These are phyloP conservation scores for Rhynchonema sp. DNA, from an alignment of 2,888 invertebrate genomes.

Conservation along the genomic window DNA sequence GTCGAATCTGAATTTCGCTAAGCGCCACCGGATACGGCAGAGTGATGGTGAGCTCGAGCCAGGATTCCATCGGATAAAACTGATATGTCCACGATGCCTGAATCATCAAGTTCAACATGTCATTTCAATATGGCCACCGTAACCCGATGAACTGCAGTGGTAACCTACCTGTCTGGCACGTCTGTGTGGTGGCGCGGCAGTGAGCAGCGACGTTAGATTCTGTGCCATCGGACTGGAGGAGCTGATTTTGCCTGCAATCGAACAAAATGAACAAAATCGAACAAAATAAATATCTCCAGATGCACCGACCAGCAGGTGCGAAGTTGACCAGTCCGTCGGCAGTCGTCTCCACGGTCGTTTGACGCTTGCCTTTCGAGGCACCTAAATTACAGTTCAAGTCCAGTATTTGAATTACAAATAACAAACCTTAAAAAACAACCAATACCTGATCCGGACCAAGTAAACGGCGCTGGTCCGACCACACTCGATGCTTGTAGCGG, in stretches of 20 bases:
- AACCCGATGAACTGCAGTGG: no score
- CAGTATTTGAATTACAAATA: no score
- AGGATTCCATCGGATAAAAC: conserved; percentile 66
- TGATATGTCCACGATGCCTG: conserved; percentile 84
- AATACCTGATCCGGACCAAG: no score
- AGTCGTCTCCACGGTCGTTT: neutral
- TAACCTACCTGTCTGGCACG: conserved; percentile 47
- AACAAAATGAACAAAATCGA: no score
- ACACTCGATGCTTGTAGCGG: no score
- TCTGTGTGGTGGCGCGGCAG: conserved; percentile 57
- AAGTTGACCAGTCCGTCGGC: neutral
- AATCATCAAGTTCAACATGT: no score
- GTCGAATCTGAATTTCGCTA: conserved; percentile 66
- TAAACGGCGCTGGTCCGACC: no score
- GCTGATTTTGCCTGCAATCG: conserved; percentile 43
- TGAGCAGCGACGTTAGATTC: conserved; percentile 67
- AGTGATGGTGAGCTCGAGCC: conserved; percentile 63
- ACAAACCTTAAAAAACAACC: no score
- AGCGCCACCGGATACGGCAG: conserved; percentile 70
- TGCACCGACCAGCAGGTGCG: neutral
- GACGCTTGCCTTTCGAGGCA: neutral
- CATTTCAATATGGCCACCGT: no score
- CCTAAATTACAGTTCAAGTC: no score
- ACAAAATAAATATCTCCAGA: no score
- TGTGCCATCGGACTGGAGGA: conserved; percentile 67